phyloP scores from a whole-genome alignment of 92 coral and sea anemone genomes.

The Parazoanthus darwini region DNA sequence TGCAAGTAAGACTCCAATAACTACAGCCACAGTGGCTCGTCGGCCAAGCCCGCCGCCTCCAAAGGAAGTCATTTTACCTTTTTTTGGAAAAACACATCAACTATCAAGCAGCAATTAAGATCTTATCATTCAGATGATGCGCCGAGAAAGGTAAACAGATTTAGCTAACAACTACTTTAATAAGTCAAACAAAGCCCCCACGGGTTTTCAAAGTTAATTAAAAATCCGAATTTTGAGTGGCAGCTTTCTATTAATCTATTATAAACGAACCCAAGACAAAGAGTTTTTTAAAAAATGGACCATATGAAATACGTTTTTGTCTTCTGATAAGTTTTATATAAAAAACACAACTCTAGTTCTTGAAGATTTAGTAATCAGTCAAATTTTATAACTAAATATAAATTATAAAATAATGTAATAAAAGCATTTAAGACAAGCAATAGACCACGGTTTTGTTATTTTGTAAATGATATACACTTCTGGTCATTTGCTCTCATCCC shows the following conservation, averaged over 20 bases:
- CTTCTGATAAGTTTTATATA: not conserved
- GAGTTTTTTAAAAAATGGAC: too few relatives aligned
- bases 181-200: not conserved
- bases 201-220: slow-evolving; percentile 5
- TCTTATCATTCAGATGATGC: not conserved
- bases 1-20: slow-evolving; percentile 14
- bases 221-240: not conserved
- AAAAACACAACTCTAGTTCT: too few relatives aligned
- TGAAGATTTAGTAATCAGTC: too few relatives aligned
- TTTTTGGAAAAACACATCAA: not conserved
- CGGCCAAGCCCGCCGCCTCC: not conserved
- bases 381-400: too few relatives aligned
- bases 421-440: too few relatives aligned
- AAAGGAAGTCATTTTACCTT: slow-evolving; percentile 11
- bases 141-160: not conserved
- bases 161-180: not conserved
- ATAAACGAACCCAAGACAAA: too few relatives aligned
- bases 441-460: too few relatives aligned
- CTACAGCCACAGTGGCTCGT: not conserved
- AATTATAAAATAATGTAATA: too few relatives aligned
- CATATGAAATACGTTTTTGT: too few relatives aligned
- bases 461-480: not conserved
- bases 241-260: not conserved
- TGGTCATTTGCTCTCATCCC: not conserved
- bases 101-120: not conserved